Evolutionary conservation across 2,888 invertebrate species (phyloP).

Genomic region (Microctonus brassicae): DNA sequence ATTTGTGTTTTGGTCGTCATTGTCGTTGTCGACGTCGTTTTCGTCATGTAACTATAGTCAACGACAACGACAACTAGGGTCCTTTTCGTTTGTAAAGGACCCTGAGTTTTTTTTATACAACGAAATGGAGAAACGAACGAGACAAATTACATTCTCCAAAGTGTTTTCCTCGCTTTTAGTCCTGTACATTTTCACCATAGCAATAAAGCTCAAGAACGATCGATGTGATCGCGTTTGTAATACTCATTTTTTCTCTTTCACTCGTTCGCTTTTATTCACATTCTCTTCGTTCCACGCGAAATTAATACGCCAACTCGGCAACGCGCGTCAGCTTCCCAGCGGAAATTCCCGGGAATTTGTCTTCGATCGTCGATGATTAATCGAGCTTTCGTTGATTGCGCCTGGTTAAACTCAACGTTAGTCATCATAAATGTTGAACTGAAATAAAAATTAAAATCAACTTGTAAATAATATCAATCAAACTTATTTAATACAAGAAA

Average conservation of each 20-base stretch:
- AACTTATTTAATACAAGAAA: background rate
- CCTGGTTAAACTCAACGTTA: background rate
- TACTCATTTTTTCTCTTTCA: conserved; percentile 35
- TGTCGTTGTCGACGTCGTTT: conserved; percentile 3
- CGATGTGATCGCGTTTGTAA: conserved; percentile 39
- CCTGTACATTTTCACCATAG: conserved; percentile 14
- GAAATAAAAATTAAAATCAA: background rate
- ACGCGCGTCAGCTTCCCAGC: conserved; percentile 9
- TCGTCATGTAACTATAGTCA: too few species aligned
- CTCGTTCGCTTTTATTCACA: background rate
- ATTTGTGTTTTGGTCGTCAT: conserved; percentile 29
- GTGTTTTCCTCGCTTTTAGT: conserved; percentile 28
- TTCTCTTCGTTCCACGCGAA: background rate
- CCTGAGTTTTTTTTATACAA: conserved; percentile 28
- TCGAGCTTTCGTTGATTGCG: conserved; percentile 2
- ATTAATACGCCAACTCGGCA: conserved; percentile 29
- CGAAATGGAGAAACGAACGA: conserved; percentile 27
- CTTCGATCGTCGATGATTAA: conserved; percentile 12
- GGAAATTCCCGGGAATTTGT: conserved; percentile 10
- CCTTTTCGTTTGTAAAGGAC: background rate
- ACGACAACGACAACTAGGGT: background rate
- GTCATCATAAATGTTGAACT: background rate
- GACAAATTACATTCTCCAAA: conserved; percentile 49
- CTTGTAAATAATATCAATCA: background rate
- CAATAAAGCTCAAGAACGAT: conserved; percentile 23